Evolutionary conservation across 1,140 invertebrate species (phyloP).

Genomic region (Zaprionus taronus): DNA sequence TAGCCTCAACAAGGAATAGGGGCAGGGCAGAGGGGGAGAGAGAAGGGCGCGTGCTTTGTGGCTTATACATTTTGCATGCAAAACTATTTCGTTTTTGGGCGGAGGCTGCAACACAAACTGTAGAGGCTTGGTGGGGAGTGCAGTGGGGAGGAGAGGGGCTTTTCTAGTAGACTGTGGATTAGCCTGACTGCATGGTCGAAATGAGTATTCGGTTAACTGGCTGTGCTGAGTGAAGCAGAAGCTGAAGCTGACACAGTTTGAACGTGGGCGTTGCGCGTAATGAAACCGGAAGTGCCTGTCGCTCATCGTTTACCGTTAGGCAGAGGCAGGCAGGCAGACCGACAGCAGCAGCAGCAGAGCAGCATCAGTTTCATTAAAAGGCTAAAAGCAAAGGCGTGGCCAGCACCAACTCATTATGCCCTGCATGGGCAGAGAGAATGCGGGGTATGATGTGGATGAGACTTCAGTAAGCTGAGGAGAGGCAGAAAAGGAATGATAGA

Average conservation of each 20-base stretch:
- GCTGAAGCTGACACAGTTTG: constrained; percentile 41
- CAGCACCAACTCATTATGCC: constrained; percentile 4
- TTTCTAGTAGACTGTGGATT: constrained; percentile 5
- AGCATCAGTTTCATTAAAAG: constrained; percentile 61
- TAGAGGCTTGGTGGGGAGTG: no score
- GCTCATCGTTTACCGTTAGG: constrained; percentile 45
- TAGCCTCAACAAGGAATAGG: constrained; percentile 48
- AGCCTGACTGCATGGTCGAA: constrained; percentile 7
- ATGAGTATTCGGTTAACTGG: background rate
- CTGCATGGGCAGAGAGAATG: background rate
- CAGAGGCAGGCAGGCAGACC: constrained; percentile 22
- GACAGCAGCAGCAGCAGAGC: constrained; percentile 36
- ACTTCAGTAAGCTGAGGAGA: no score
- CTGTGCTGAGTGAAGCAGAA: background rate
- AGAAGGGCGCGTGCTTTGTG: constrained; percentile 5
- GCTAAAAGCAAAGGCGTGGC: constrained; percentile 8
- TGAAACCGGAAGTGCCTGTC: constrained; percentile 71
- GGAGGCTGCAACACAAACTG: background rate
- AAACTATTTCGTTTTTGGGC: constrained; percentile 61
- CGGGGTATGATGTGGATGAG: background rate
- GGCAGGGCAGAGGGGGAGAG: no score
- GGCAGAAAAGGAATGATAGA: no score
- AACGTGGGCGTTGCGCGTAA: constrained; percentile 47
- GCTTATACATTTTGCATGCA: constrained; percentile 59
- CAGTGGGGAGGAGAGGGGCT: no score